Base-by-base conservation (phyloP, 1,140 invertebrate genomes). In the Nomia melanderi region DNA sequence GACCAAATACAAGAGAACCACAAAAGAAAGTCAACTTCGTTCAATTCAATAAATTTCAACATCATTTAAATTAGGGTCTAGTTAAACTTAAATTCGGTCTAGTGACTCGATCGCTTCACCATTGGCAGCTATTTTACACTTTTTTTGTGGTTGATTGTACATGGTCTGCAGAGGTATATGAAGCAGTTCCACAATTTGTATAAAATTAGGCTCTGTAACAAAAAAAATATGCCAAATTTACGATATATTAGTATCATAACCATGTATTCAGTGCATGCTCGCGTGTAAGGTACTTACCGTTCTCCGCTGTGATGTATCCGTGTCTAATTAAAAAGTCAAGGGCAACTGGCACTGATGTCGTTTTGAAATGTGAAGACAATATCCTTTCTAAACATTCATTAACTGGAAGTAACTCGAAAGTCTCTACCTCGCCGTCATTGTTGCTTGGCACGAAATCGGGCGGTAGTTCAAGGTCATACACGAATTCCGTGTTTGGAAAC, bases 401-500 rank as follows among this genome's bases (percentile, higher is more conserved):
- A 14, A 97, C 96, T 39, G 97, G 94, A 47, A 98, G 92, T 74
- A 98, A 91, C 90, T 98, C 96, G 93, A 98, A 98, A 74, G 94
- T 95, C 88, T 97, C 96, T 9, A 99, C 97, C 93, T 99, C 98
- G 59, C 98, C 97, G 92, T 99, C 98, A 73, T 96, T 95, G 90
- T 98, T 98, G 77, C 94, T 94, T 20, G 98, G 98, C 64, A 95
- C 92, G 93, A 98, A 99, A 88, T 98, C 96, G 25, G 94, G 86
- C 17, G 98, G 97, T 65, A 99, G 92, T 92, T 98, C 97, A 78
- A 99, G 93, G 91, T 99, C 98, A 92, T 96, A 98, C n/a, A 98
- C 96, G 93, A 98, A 99, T 91, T 98, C 96, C 20, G 97, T 98
- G 88, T 98, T 98, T 25, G 98, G 97, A 88, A 98, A 98, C 29